Base-by-base conservation (phyloP, 2,797 vertebrate species). In the Coreius guichenoti region DNA sequence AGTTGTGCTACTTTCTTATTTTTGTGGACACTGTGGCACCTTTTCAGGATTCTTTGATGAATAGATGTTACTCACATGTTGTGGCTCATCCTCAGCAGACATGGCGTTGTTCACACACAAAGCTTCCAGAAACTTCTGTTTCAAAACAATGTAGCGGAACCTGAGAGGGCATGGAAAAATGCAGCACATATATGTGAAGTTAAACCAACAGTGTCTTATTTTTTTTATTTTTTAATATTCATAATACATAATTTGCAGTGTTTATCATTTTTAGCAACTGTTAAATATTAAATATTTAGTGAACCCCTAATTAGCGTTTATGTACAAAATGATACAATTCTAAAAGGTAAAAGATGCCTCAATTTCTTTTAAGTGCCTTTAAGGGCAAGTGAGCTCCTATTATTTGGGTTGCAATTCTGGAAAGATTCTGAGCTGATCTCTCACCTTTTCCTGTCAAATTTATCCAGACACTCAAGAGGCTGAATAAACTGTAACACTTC, bases 401-500 rank as follows among this genome's bases (percentile, higher is more conserved):
- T 67, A 49, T 29, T 26, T 4, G n/a, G 16, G 14, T 43, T 61
- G 75, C 21, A n/a, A 23, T 68, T 29, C 9, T 56, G 21, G 31
- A 51, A 36, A 69, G 45, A 81, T 36, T 56, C 23, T 58, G 33
- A 56, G 47, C n/a, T 21, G 49, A 49, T 69, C 49, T 45, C 89
- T 89, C 90, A 99, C 98, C 97, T 97, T 96, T 98, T 99, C 87
- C 94, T 96, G 94, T 99, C 98, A 93, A 99, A 99, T 93, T 99
- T 99, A 89, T 99, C 98, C 98, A 99, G 98, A 92, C 97, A 96
- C 92, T 99, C 98, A 80, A 99, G 93, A 86, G 98, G 98, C 89
- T 99, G 98, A 93, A 99, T 99, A 91, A 99, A 99, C 69, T 99
- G 98, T 92, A 99, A 94, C 89, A 99, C 97, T 85, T 99, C 98